Conservation (phyloP, 2,888 invertebrate genomes). For the Macrophya annulata region DNA sequence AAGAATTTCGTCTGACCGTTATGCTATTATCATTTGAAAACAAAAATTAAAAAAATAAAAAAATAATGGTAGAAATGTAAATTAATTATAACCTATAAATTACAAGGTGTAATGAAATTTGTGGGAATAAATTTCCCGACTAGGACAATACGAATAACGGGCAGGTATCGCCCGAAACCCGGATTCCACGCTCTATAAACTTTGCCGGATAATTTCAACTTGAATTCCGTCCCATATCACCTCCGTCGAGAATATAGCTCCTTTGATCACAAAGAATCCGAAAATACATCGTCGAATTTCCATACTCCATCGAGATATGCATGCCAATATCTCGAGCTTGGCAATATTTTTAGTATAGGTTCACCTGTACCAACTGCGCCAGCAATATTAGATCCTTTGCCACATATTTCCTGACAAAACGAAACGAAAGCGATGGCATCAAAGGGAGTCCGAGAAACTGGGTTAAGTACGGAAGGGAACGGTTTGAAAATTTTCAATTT, state of each 20-base stretch:
- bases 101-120: background rate
- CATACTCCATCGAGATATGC: constrained; percentile 52
- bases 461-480: constrained; percentile 25
- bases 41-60: too few relatives aligned
- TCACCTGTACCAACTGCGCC: constrained; percentile 58
- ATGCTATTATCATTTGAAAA: too few relatives aligned
- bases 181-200: constrained; percentile 46
- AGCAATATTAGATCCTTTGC: constrained; percentile 70
- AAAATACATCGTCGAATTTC: constrained; percentile 54
- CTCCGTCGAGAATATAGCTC: constrained; percentile 32
- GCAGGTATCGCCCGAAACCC: constrained; percentile 23
- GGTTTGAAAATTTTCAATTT: constrained; percentile 22
- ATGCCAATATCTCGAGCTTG: constrained; percentile 50
- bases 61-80: background rate
- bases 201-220: constrained; percentile 47
- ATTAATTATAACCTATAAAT: background rate
- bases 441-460: constrained; percentile 65
- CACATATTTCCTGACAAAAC: constrained; percentile 69
- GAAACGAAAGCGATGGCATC: constrained; percentile 66
- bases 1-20: background rate
- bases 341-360: constrained; percentile 50
- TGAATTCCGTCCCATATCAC: constrained; percentile 43
- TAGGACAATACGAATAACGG: background rate
- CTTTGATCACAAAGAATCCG: constrained; percentile 52
- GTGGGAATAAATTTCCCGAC: background rate